phyloP scores from a whole-genome alignment of 2,113 vertebrate genomes.

The Cyprinodon brontotheroides region DNA sequence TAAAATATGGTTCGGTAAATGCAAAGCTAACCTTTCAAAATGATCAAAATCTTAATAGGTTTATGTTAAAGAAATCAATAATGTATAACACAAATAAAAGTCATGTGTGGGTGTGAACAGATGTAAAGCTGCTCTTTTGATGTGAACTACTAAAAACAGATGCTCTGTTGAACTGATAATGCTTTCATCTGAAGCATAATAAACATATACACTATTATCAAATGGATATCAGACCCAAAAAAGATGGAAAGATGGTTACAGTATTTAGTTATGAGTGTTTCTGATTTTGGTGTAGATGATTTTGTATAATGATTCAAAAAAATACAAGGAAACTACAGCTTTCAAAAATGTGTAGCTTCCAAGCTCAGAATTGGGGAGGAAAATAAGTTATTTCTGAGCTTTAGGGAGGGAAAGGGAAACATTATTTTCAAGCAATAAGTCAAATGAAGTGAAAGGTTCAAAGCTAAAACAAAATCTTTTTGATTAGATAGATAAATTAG shows the following conservation, averaged over 20 bases:
- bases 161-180: not conserved
- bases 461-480: not conserved
- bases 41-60: not conserved
- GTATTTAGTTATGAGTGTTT: not conserved
- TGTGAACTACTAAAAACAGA: not conserved
- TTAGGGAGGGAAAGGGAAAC: not conserved
- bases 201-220: not conserved
- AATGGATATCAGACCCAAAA: not conserved
- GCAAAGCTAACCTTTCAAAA: not conserved
- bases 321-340: not conserved
- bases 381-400: not conserved
- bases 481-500: too few relatives aligned
- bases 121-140: not conserved
- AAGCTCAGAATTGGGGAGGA: not conserved
- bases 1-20: conserved; percentile 3
- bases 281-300: not conserved
- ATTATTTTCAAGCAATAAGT: not conserved
- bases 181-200: not conserved
- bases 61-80: not conserved
- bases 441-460: not conserved
- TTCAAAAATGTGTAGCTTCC: not conserved
- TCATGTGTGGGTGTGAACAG: not conserved
- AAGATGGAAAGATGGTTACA: not conserved
- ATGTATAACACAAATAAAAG: not conserved
- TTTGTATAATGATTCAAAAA: not conserved